Percentiles rank a stretch among this genome's conserved stretches.
Evolutionary conservation across 2,113 vertebrate species (phyloP).

Genomic region (Erythrolamprus reginae): DNA sequence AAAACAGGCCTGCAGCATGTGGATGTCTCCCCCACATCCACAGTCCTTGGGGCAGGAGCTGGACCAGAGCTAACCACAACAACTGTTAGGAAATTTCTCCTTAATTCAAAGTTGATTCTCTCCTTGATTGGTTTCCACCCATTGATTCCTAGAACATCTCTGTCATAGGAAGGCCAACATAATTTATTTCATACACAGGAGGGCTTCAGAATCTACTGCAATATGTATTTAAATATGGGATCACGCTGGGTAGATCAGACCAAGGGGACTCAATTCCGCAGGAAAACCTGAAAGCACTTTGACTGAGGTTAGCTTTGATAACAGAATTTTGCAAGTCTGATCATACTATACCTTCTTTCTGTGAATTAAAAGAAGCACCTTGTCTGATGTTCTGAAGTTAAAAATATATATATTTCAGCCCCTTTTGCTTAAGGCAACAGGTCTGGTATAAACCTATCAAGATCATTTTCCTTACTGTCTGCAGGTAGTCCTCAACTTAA

Average conservation of each 20-base stretch:
- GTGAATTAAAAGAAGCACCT: not conserved
- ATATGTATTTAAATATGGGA: not conserved
- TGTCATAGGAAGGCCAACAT: too few relatives aligned
- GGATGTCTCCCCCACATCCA: too few relatives aligned
- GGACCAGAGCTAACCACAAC: too few relatives aligned
- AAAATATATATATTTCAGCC: not conserved
- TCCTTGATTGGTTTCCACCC: too few relatives aligned
- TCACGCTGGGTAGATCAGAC: not conserved
- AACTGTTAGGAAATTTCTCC: too few relatives aligned
- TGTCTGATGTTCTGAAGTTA: not conserved
- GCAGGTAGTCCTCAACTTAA: too few relatives aligned
- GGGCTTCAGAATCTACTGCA: not conserved
- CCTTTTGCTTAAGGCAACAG: not conserved
- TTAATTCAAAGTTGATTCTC: too few relatives aligned
- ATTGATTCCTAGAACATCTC: not conserved
- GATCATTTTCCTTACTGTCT: too few relatives aligned
- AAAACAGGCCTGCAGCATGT: too few relatives aligned
- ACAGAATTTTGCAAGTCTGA: not conserved
- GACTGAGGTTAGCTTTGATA: not conserved
- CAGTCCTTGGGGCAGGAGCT: too few relatives aligned
- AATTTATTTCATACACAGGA: too few relatives aligned
- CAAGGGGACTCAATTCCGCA: not conserved
- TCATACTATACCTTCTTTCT: not conserved
- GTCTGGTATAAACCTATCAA: not conserved
- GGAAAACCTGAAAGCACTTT: not conserved